Evolutionary conservation across 2,797 vertebrate species (phyloP).

Genomic region (Sorex maritimensis): DNA sequence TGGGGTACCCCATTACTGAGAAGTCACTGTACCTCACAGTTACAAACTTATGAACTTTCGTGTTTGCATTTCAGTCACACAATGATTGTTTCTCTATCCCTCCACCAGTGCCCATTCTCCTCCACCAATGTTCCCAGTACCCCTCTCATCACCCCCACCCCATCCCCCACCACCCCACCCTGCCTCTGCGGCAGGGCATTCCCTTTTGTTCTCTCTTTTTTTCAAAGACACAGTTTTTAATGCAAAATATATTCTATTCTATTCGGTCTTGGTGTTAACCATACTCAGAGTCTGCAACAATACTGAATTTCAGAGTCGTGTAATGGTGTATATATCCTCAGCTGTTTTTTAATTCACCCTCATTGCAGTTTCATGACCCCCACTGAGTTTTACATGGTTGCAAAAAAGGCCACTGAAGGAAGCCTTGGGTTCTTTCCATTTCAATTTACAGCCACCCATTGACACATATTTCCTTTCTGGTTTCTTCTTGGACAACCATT

Average conservation of each 20-base stretch:
- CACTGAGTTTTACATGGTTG: not conserved
- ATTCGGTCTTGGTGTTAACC: not conserved
- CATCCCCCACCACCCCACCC: too few species aligned
- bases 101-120: too few species aligned
- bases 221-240: not conserved
- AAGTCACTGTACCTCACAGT: too few species aligned
- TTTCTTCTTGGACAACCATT: not conserved
- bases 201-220: too few species aligned
- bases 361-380: not conserved
- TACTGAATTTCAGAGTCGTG: constrained; percentile 3
- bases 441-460: not conserved
- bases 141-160: too few species aligned
- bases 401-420: not conserved
- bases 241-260: not conserved
- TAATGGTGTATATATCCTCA: not conserved
- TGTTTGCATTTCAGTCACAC: too few species aligned
- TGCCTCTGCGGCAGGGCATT: too few species aligned
- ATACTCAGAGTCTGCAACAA: not conserved
- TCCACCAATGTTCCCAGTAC: too few species aligned
- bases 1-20: too few species aligned
- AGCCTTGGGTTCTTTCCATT: not conserved
- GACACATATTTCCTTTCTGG: not conserved
- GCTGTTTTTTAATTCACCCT: not conserved
- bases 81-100: too few species aligned
- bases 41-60: too few species aligned